Evolutionary conservation across 2,797 vertebrate species (phyloP), one percentile per base, ranked within the genome.

Genomic region (Chaetodon trifasciatus): DNA sequence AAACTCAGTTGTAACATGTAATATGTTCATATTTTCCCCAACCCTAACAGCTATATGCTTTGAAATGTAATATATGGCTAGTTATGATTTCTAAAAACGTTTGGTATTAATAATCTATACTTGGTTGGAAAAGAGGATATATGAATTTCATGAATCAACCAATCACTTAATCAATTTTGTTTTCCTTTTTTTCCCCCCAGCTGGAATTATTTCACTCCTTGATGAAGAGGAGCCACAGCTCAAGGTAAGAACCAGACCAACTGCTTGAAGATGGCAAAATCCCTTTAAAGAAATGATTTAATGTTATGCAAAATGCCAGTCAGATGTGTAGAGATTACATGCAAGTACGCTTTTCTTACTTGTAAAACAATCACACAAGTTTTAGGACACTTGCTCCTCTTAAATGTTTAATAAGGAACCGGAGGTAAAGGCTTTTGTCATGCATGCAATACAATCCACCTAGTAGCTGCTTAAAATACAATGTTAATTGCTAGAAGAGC

Each of bases 191-290:
- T 37, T 86, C 87, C 92, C 44, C 87, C 86, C 65, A 99, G 98
- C 98, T 96, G 98, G 98, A 91, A 99, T 99, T 69, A 99, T 99
- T 93, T 99, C 98, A 55, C 98, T 99, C 91, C 96, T 99, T 91
- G 98, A 99, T 93, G 98, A 99, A 93, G 98, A 99, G 84, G 98
- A 99, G 88, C 98, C 98, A 63, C 97, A 99, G 86, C 97, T 99
- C 66, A 99, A 99, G 97, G 98, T 99, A 96, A 84, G 72, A 73
- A 23, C 10, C 53, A 21, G n/a, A 21, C 7, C 5, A 56, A 21
- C 0, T 52, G 15, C 39, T 40, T 42, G 9, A 68, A 42, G n/a
- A 32, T 58, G 8, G 11, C 4, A 65, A 46, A 35, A 24, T 28
- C 9, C 3, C 1, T 24, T 12, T 28, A 28, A 0, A 35, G 17